Percentiles rank a stretch among this genome's conserved stretches.
These are phyloP conservation scores for Lymantria dispar DNA, from an alignment of 2,888 invertebrate genomes.

Conservation along the genomic window DNA sequence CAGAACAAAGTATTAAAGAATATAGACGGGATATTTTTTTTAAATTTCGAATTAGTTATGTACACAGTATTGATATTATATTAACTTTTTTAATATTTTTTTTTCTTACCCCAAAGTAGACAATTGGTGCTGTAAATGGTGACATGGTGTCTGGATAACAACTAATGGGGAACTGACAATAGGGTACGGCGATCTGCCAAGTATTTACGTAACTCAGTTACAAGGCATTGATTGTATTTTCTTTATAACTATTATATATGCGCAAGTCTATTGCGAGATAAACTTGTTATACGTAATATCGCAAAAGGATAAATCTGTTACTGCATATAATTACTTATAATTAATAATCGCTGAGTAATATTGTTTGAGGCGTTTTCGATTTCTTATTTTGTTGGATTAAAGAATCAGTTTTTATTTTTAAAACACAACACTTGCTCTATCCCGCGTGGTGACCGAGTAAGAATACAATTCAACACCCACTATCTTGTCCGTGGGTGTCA, in stretches of 20 bases:
- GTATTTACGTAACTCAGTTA: slow-evolving; percentile 27
- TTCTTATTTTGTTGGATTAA: too few species aligned
- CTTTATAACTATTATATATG: slow-evolving; percentile 7
- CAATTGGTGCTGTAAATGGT: slow-evolving; percentile 38
- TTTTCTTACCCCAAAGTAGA: slow-evolving; percentile 61
- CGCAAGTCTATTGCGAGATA: slow-evolving; percentile 4
- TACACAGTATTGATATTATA: neutral
- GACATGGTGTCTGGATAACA: slow-evolving; percentile 57
- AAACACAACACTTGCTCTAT: too few species aligned
- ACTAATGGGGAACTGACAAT: slow-evolving; percentile 51
- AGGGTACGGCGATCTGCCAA: slow-evolving; percentile 59
- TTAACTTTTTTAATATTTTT: neutral
- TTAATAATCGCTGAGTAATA: neutral
- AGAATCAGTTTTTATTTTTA: too few species aligned
- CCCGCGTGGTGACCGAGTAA: too few species aligned
- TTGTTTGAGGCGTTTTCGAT: too few species aligned
- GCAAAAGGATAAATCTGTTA: too few species aligned
- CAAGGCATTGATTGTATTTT: slow-evolving; percentile 23
- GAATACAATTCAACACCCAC: too few species aligned
- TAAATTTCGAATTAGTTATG: neutral
- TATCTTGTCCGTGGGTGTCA: too few species aligned
- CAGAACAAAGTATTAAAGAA: slow-evolving; percentile 6
- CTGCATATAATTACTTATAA: neutral
- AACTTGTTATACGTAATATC: too few species aligned
- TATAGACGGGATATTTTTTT: neutral